Evolutionary conservation across 2,797 vertebrate genomes (phyloP).

Genomic region (Onychomys torridus): DNA sequence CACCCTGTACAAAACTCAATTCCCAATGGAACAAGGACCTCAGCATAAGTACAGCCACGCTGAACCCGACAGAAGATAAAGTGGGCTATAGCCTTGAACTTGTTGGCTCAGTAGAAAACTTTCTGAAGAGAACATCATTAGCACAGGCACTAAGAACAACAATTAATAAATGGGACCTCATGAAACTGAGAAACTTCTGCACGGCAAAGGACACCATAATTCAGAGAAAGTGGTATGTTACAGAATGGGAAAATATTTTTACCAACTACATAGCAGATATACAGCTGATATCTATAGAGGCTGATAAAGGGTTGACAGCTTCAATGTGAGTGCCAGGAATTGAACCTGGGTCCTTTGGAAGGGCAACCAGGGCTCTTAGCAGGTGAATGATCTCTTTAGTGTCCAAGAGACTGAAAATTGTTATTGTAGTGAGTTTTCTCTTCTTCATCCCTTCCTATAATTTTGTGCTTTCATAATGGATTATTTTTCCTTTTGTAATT

Average conservation of each 20-base stretch:
- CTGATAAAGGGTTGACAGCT: not conserved
- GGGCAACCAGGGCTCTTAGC: not conserved
- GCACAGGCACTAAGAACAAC: not conserved
- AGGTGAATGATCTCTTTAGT: not conserved
- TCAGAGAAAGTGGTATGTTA: not conserved
- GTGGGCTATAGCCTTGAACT: not conserved
- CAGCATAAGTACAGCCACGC: not conserved
- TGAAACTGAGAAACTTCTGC: not conserved
- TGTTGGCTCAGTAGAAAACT: not conserved
- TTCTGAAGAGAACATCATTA: not conserved
- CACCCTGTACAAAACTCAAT: not conserved
- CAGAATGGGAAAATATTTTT: not conserved
- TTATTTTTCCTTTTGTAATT: conserved; percentile 32
- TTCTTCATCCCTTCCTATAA: conserved; percentile 31
- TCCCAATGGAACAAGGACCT: not conserved
- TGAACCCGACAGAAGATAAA: not conserved
- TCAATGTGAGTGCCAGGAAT: not conserved
- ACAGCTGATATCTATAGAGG: not conserved
- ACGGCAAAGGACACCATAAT: not conserved
- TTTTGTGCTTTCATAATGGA: not conserved
- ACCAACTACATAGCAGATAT: not conserved
- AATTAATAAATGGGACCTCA: not conserved
- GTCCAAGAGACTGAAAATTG: not conserved
- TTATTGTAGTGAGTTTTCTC: not conserved
- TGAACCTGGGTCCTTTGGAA: not conserved